Evolutionary conservation across 1,140 invertebrate species (phyloP).

Genomic region (Drosophila arawakana): DNA sequence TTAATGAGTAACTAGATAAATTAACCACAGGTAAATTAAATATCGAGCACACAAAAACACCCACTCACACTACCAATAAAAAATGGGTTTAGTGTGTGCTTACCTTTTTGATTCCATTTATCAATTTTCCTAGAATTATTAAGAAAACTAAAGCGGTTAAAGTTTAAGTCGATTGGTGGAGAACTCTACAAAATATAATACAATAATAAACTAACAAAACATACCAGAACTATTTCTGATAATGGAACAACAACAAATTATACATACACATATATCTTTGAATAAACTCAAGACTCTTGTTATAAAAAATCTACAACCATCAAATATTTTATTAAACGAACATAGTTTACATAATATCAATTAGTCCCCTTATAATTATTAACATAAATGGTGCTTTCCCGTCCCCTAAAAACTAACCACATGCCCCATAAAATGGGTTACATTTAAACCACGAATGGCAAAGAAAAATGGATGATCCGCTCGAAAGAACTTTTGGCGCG

Average conservation of each 20-base stretch:
- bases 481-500: conserved; percentile 79
- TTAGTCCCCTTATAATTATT: conserved; percentile 23
- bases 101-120: conserved; percentile 79
- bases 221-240: conserved; percentile 76
- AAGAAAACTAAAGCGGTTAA: conserved; percentile 42
- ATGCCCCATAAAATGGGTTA: conserved; percentile 74
- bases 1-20: conserved; percentile 41
- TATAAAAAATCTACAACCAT: conserved; percentile 65
- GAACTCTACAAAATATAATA: conserved; percentile 66
- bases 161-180: conserved; percentile 12
- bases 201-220: conserved; percentile 72
- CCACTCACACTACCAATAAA: conserved; percentile 3
- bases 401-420: conserved; percentile 61
- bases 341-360: conserved; percentile 11
- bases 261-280: conserved; percentile 75
- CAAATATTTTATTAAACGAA: not conserved
- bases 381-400: not conserved
- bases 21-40: conserved; percentile 44
- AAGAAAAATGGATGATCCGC: conserved; percentile 83
- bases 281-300: conserved; percentile 82
- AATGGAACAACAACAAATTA: conserved; percentile 65
- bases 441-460: conserved; percentile 72
- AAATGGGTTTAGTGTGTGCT: conserved; percentile 28
- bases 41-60: conserved; percentile 20
- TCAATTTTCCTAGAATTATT: conserved; percentile 68